These are phyloP conservation scores for Drosophila gaucha DNA, from an alignment of 2,888 invertebrate species.

Conservation along the genomic window DNA sequence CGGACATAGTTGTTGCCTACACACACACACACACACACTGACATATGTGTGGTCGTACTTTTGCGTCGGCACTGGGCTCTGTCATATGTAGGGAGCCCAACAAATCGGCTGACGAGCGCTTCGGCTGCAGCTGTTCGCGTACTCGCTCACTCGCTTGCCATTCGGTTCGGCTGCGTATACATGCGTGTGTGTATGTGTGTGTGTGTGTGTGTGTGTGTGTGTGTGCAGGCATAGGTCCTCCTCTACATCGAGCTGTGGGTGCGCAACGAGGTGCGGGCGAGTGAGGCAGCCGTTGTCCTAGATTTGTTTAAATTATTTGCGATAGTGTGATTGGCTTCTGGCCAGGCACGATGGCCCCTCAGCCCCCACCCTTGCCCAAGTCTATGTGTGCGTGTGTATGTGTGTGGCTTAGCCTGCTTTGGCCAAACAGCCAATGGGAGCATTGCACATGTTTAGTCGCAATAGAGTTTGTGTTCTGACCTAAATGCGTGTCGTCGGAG, in stretches of 20 bases:
- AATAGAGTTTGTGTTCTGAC: slow-evolving; percentile 65
- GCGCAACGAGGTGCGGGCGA: slow-evolving; percentile 27
- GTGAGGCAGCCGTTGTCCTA: slow-evolving; percentile 79
- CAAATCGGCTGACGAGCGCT: slow-evolving; percentile 44
- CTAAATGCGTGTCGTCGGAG: slow-evolving; percentile 72
- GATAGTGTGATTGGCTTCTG: slow-evolving; percentile 85
- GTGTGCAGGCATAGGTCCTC: slow-evolving; percentile 65
- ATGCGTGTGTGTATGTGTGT: slow-evolving; percentile 19
- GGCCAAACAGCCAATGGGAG: slow-evolving; percentile 76
- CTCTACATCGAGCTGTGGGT: slow-evolving; percentile 64
- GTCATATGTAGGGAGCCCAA: slow-evolving; percentile 35
- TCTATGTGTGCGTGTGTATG: slow-evolving; percentile 45
- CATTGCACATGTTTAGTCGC: slow-evolving; percentile 78
- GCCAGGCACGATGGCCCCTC: slow-evolving; percentile 42
- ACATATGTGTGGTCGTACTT: slow-evolving; percentile 56
- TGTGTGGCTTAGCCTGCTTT: slow-evolving; percentile 57
- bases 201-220: slow-evolving; percentile 15
- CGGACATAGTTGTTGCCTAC: slow-evolving; percentile 41
- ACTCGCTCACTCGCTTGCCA: slow-evolving; percentile 32
- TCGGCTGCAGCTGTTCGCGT: slow-evolving; percentile 20
- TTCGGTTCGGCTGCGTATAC: slow-evolving; percentile 24
- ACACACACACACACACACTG: slow-evolving; percentile 2
- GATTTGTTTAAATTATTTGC: slow-evolving; percentile 85
- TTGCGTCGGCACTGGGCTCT: slow-evolving; percentile 65
- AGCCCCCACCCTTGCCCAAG: slow-evolving; percentile 6